These are phyloP conservation scores for Onychostruthus taczanowskii DNA, from an alignment of 2,113 vertebrate genomes.

Conservation along the genomic window DNA sequence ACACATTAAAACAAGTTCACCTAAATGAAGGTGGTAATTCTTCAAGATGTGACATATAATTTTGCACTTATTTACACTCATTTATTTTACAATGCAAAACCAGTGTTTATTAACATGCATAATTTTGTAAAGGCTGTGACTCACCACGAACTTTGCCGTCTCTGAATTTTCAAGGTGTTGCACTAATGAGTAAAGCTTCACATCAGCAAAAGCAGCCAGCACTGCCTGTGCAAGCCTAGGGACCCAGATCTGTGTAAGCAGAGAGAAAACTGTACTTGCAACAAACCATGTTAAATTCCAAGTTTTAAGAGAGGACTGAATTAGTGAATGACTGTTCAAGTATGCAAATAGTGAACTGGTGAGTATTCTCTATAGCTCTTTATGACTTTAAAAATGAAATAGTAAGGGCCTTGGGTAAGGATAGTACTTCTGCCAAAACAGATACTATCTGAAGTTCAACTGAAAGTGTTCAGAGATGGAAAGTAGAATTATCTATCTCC, in stretches of 20 bases:
- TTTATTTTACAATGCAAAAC: not conserved
- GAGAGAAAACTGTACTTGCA: not conserved
- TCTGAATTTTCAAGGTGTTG: slow-evolving; percentile 77
- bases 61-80: not conserved
- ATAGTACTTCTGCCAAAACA: not conserved
- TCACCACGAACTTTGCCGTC: slow-evolving; percentile 86
- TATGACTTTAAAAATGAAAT: not conserved
- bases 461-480: not conserved
- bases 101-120: not conserved
- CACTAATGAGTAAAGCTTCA: slow-evolving; percentile 84
- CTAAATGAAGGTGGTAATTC: not conserved
- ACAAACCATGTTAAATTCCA: not conserved
- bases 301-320: not conserved
- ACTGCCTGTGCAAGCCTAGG: slow-evolving; percentile 86
- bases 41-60: not conserved
- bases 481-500: not conserved
- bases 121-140: not conserved
- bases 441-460: not conserved
- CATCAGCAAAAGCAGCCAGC: slow-evolving; percentile 86
- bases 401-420: not conserved
- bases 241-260: slow-evolving; percentile 82
- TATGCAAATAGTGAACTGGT: not conserved
- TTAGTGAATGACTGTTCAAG: not conserved
- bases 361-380: not conserved
- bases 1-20: not conserved